Base-by-base conservation (phyloP, 2,888 invertebrate species). In the Dexiosoma caninum region DNA sequence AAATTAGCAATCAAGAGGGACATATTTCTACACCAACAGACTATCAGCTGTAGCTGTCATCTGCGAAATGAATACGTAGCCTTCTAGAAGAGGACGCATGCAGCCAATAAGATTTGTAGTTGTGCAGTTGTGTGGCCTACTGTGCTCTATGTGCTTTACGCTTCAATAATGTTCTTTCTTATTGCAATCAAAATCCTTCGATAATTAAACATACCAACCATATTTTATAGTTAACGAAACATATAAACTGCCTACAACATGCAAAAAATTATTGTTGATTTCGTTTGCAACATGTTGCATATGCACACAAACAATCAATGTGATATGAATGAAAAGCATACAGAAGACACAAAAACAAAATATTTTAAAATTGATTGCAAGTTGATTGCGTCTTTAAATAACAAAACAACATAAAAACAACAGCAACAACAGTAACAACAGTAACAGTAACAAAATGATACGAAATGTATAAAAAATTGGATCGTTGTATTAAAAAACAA, bases 241-340 rank as follows among this genome's bases (percentile, higher is more conserved):
- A 37, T 49, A 72, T 72, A 57, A 76, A 44, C 64, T 72, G 70
- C 64, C 75, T 51, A 70, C 81, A 83, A 71, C 51, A 79, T 55
- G 30, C 19, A 60, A 62, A 57, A 78, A 75, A 74, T 53, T 83
- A 83, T 84, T 84, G 84, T 84, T 86, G 86, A 79, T 77, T 78
- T 81, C 78, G 75, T 83, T 76, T 81, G 83, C 78, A 77, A 81
- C 81, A 83, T 83, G 78, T 83, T 79, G 81, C 77, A 79, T 72
- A 78, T 57, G 67, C 51, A 57, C 49, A 60, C 42, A 75, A 57
- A 40, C 82, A 71, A 82, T 76, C 78, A 75, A 60, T 69, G 40
- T 67, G 66, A 72, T 79, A 78, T 80, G 80, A 80, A 78, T 80
- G 80, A 80, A 75, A 64, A 76, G 66, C 60, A 59, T 49, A 74